Conservation (phyloP, 1,140 invertebrate species). For the Tribolium castaneum region DNA sequence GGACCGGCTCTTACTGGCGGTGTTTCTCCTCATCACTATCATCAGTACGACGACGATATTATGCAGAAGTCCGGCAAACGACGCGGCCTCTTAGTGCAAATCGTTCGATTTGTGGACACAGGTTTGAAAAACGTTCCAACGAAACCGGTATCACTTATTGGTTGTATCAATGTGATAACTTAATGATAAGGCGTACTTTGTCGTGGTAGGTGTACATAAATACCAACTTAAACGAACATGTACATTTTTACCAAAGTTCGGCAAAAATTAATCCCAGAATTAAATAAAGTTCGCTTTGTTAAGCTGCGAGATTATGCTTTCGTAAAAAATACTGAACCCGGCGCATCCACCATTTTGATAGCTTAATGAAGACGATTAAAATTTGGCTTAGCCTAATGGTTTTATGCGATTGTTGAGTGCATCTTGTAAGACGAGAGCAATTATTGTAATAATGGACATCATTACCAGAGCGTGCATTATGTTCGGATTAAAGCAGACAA, state of each 20-base stretch:
- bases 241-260: conserved; percentile 11
- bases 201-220: conserved; percentile 2
- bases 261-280: neutral
- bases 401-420: neutral
- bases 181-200: conserved; percentile 21
- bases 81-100: conserved; percentile 10
- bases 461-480: neutral
- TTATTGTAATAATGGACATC: neutral
- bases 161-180: conserved; percentile 30
- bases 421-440: neutral
- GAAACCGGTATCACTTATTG: conserved; percentile 18
- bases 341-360: neutral
- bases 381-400: neutral
- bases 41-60: conserved; percentile 74
- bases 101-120: neutral
- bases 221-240: neutral
- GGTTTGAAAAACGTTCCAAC: conserved; percentile 17
- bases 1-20: conserved; percentile 73
- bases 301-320: too few relatives aligned
- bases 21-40: conserved; percentile 76
- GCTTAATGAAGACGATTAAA: neutral
- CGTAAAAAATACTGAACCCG: neutral
- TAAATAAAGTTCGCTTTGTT: too few relatives aligned
- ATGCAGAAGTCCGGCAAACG: conserved; percentile 62
- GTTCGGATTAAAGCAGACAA: neutral